Percentiles rank a stretch among this genome's conserved stretches.
These are phyloP conservation scores for Elephas maximus DNA, from an alignment of 2,113 vertebrate genomes.

Conservation along the genomic window DNA sequence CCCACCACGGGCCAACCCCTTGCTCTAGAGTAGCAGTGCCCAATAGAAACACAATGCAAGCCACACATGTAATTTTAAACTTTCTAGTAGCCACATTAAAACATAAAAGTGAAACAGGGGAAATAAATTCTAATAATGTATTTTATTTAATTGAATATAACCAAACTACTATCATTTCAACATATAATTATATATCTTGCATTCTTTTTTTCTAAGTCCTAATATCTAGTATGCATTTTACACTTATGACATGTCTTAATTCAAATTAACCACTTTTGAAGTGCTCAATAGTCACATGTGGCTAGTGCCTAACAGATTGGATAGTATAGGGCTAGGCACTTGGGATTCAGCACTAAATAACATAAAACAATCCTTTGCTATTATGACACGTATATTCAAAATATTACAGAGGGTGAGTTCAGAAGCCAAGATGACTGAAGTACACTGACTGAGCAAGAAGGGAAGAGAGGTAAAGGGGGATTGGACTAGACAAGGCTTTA, in stretches of 20 bases:
- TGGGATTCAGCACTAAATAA: background rate
- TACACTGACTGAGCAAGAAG: background rate
- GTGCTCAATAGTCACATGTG: background rate
- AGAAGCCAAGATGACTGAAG: background rate
- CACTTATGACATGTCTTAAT: background rate
- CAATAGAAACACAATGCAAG: background rate
- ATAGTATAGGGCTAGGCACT: background rate
- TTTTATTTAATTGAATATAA: background rate
- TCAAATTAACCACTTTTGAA: background rate
- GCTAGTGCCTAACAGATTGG: background rate
- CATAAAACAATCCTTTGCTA: background rate
- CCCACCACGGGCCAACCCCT: background rate
- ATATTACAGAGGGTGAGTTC: background rate
- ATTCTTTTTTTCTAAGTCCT: background rate
- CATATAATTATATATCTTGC: background rate
- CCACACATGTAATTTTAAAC: background rate
- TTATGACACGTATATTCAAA: background rate
- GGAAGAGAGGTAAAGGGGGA: background rate
- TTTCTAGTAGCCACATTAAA: background rate
- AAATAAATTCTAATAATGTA: conserved; percentile 5
- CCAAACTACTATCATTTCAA: conserved; percentile 8
- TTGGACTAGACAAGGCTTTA: background rate
- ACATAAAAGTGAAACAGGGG: background rate
- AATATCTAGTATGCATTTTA: background rate
- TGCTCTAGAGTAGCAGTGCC: background rate